Percentiles rank a stretch among this genome's conserved stretches.
Evolutionary conservation across 2,113 vertebrate species (phyloP).

Genomic region (Plectropomus leopardus): DNA sequence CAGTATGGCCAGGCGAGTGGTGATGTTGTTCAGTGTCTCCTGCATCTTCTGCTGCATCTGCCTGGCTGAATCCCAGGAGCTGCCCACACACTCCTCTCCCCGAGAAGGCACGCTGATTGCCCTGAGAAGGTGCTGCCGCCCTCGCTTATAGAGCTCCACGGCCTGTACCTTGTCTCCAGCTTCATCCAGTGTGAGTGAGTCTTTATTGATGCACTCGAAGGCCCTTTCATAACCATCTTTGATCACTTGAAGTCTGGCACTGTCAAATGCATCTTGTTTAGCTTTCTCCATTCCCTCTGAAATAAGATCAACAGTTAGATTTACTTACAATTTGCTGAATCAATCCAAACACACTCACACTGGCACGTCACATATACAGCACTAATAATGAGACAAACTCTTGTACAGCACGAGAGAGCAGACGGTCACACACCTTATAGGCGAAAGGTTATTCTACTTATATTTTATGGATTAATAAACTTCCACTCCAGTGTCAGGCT

Average conservation of each 20-base stretch:
- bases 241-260: constrained; percentile 89
- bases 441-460: background rate
- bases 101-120: constrained; percentile 86
- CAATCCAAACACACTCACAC: background rate
- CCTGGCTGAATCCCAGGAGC: constrained; percentile 90
- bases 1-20: constrained; percentile 86
- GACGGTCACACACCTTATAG: background rate
- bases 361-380: background rate
- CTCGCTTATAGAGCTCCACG: constrained; percentile 88
- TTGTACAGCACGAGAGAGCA: background rate
- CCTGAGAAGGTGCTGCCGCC: constrained; percentile 89
- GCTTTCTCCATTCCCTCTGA: constrained; percentile 88
- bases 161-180: constrained; percentile 88
- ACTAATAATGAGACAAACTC: background rate
- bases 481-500: no score
- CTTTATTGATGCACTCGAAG: constrained; percentile 92
- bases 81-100: constrained; percentile 84
- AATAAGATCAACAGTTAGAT: background rate
- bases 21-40: constrained; percentile 93
- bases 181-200: constrained; percentile 91
- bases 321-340: background rate
- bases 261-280: constrained; percentile 85
- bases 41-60: constrained; percentile 97
- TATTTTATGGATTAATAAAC: background rate
- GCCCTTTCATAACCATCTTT: constrained; percentile 92